Evolutionary conservation across 2,888 invertebrate species (phyloP), one percentile per base, ranked within the genome.

Genomic region (Oxycera nigricornis): DNA sequence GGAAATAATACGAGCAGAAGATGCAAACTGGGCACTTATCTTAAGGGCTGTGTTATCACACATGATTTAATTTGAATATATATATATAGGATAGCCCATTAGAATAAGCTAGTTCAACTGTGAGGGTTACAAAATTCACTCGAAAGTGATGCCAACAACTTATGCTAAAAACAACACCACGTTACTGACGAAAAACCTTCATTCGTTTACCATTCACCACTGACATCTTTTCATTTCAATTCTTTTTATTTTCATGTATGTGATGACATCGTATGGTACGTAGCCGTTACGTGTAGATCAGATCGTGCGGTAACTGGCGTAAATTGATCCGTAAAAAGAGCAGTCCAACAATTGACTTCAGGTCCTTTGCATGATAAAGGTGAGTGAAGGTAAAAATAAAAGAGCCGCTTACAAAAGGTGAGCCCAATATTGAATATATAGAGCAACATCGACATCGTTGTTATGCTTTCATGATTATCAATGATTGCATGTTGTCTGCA

Each of bases 401-500:
- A 22, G 7, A 28, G 20, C n/a, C 28, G 26, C 7, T 26, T 14
- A 39, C 35, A 52, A 73, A 75, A 74, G 73, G 72, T 73, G 73
- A 75, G 72, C 70, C 70, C 46, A 68, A 68, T 70, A 52, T 52
- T 52, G 9, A 52, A 17, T 55, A 35, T 55, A 70, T 50, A 50
- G 50, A 50, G 65, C 41, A 65, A 39, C 35, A 41, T 39, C 30
- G 41, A 41, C 41, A 65, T 65, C 14, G 28, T 28, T 11, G 28
- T 28, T 24, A 24, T 24, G 55, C 11, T 30, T 26, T 6, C 22
- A 65, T 28, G 68, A 52, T 65, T 55, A 7, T 46, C 73, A 30
- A 22, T 65, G 73, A 72, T 70, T 70, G 73, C 73, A 73, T 75
- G 52, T 52, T 72, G 57, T 7, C 28, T 46, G 68, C 70, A 74